A percentile compares a stretch with the other conserved stretches of the same genome.
Conservation (phyloP, 2,888 invertebrate species). For the Drosophila sordidapex region DNA sequence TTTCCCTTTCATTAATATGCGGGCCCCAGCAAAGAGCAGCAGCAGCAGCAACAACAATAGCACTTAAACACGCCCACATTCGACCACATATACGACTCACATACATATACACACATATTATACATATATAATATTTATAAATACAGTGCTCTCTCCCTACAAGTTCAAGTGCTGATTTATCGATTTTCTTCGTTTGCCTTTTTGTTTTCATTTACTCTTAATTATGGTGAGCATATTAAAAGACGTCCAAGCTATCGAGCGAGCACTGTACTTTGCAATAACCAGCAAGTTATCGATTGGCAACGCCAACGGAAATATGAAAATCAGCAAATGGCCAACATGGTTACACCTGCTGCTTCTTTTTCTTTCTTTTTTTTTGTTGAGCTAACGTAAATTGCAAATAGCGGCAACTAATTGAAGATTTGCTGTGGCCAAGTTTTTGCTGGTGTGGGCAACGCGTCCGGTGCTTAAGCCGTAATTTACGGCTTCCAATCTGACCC, state of each 20-base stretch:
- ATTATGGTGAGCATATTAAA: background rate
- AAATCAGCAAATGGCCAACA: slow-evolving; percentile 59
- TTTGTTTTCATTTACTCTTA: background rate
- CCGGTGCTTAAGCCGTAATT: slow-evolving; percentile 42
- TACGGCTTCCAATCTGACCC: slow-evolving; percentile 63
- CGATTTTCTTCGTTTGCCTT: background rate
- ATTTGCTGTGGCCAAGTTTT: slow-evolving; percentile 37
- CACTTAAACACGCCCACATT: slow-evolving; percentile 37
- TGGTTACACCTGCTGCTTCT: slow-evolving; percentile 49
- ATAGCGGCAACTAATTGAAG: slow-evolving; percentile 52
- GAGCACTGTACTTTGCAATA: slow-evolving; percentile 10
- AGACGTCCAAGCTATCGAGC: background rate
- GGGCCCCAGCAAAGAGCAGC: slow-evolving; percentile 41
- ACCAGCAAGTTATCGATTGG: slow-evolving; percentile 44
- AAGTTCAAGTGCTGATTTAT: background rate
- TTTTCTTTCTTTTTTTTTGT: background rate
- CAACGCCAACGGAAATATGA: slow-evolving; percentile 51
- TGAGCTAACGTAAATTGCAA: slow-evolving; percentile 41
- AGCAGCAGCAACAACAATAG: slow-evolving; percentile 30
- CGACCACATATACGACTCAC: slow-evolving; percentile 2
- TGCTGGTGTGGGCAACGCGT: slow-evolving; percentile 1
- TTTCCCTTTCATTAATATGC: slow-evolving; percentile 78
- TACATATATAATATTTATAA: slow-evolving; percentile 1
- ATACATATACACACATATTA: background rate
- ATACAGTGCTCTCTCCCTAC: background rate